phyloP scores from a whole-genome alignment of 2,888 invertebrate genomes.

The Hydriomena furcata region DNA sequence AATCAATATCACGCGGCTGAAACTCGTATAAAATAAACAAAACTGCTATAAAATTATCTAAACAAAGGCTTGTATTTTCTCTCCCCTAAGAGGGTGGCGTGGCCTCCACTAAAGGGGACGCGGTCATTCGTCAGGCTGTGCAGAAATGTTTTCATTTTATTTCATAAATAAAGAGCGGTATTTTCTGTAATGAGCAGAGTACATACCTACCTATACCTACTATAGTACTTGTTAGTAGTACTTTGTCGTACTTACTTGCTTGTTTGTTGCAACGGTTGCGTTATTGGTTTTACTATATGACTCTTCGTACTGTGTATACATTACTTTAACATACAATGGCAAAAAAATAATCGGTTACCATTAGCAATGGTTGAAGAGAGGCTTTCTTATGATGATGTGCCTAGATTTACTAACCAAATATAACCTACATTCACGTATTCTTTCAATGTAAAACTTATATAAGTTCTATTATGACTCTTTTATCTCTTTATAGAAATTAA shows the following conservation, averaged over 20 bases:
- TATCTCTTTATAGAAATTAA: no score
- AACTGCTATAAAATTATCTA: slow-evolving; percentile 14
- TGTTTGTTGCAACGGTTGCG: slow-evolving; percentile 2
- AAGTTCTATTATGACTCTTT: no score
- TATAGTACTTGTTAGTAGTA: neutral
- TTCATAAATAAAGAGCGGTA: slow-evolving; percentile 78
- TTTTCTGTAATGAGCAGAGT: slow-evolving; percentile 70
- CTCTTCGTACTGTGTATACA: no score
- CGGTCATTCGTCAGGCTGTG: slow-evolving; percentile 70
- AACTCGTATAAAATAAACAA: slow-evolving; percentile 7
- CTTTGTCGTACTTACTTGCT: slow-evolving; percentile 18
- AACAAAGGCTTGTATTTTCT: slow-evolving; percentile 42
- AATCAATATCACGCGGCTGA: neutral
- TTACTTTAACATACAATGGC: no score
- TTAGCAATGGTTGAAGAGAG: no score
- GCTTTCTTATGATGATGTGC: no score
- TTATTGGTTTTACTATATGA: no score
- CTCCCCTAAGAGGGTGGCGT: slow-evolving; percentile 23
- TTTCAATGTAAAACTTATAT: no score
- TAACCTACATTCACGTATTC: no score
- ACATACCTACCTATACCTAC: no score
- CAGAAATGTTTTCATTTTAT: slow-evolving; percentile 82
- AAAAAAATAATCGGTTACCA: no score
- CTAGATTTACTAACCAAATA: no score
- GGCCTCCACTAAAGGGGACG: slow-evolving; percentile 20